phyloP scores from a whole-genome alignment of 1,140 invertebrate species.

The Periplaneta americana region DNA sequence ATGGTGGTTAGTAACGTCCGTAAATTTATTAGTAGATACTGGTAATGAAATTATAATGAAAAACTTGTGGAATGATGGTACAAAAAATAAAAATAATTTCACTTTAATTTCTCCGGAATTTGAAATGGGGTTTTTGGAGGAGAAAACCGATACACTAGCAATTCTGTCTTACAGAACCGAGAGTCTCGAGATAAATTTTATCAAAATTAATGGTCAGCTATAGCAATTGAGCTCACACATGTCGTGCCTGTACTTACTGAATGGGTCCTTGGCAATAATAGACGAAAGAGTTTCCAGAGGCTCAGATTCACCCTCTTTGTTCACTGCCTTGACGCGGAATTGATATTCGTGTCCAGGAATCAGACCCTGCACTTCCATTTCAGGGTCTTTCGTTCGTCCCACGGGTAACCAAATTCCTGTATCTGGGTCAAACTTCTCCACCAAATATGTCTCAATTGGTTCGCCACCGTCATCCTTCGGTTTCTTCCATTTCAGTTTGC shows the following conservation, averaged over 20 bases:
- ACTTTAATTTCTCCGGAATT: no score
- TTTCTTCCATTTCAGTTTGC: constrained; percentile 95
- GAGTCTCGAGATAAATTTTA: no score
- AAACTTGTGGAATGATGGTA: no score
- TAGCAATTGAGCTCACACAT: no score
- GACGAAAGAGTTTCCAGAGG: constrained; percentile 89
- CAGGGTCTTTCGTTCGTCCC: constrained; percentile 72
- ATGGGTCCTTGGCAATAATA: constrained; percentile 96
- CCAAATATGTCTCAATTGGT: constrained; percentile 88
- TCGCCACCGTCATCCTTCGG: constrained; percentile 97
- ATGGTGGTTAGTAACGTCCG: no score
- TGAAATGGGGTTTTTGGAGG: no score
- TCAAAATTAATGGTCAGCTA: no score
- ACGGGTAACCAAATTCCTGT: constrained; percentile 87
- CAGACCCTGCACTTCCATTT: constrained; percentile 82
- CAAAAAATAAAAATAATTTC: no score
- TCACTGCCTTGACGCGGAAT: constrained; percentile 95
- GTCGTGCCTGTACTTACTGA: constrained; percentile 57
- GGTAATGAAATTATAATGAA: no score
- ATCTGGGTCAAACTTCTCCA: constrained; percentile 93
- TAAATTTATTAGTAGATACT: no score
- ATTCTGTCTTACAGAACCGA: no score
- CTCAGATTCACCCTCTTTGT: constrained; percentile 95
- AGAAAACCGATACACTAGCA: no score
- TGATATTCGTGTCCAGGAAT: constrained; percentile 95